A percentile compares a stretch with the other conserved stretches of the same genome.
phyloP scores from a whole-genome alignment of 1,140 invertebrate genomes.

The Drosophila leontia region DNA sequence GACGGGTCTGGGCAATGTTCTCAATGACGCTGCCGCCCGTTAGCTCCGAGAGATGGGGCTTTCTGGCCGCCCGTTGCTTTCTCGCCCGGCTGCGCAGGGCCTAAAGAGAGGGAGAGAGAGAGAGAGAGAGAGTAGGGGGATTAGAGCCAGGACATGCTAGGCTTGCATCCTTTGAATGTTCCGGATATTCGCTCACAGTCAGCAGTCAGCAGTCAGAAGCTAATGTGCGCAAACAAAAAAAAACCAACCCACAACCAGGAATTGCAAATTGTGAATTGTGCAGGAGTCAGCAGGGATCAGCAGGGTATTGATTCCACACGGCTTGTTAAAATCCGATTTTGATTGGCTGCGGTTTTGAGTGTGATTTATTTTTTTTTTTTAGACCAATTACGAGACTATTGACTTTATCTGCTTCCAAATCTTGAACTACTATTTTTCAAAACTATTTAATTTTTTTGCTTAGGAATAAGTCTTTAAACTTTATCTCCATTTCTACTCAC shows the following conservation, averaged over 20 bases:
- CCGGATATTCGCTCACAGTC: background rate
- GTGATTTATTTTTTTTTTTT: too few species aligned
- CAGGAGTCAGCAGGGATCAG: conserved; percentile 48
- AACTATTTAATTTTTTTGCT: too few species aligned
- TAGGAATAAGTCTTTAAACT: too few species aligned
- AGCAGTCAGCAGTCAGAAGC: conserved; percentile 19
- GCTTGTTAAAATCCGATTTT: conserved; percentile 48
- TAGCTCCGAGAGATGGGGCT: conserved; percentile 89
- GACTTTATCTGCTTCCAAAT: background rate
- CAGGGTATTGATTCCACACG: conserved; percentile 16
- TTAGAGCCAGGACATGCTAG: conserved; percentile 31
- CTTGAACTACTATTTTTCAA: too few species aligned
- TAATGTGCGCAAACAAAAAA: conserved; percentile 62
- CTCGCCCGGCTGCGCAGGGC: conserved; percentile 92
- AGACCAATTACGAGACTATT: background rate
- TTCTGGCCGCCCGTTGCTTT: conserved; percentile 91
- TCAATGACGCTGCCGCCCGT: conserved; percentile 94
- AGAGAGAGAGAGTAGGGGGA: background rate
- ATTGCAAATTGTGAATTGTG: conserved; percentile 57
- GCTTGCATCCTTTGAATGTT: conserved; percentile 39
- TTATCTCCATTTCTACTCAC: conserved; percentile 84
- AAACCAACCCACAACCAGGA: conserved; percentile 5
- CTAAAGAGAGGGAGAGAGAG: conserved; percentile 62
- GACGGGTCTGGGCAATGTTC: conserved; percentile 92
- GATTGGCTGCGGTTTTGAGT: conserved; percentile 34